phyloP scores from a whole-genome alignment of 2,797 vertebrate genomes.

The Myiothlypis coronata region DNA sequence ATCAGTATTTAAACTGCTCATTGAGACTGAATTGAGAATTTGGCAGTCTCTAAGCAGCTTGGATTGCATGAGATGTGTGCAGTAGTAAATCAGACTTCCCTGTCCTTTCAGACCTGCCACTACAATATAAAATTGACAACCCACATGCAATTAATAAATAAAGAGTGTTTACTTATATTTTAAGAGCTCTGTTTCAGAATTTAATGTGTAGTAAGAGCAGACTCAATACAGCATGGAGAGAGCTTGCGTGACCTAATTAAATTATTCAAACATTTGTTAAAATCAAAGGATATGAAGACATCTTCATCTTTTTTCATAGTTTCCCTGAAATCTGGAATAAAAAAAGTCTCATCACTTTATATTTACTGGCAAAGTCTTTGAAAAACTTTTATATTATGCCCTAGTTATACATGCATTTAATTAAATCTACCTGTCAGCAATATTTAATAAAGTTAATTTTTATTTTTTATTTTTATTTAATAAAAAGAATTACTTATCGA shows the following conservation, averaged over 20 bases:
- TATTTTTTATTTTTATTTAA: no score
- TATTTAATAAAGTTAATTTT: neutral
- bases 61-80: accelerated
- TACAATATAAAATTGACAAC: neutral
- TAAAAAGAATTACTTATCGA: conserved; percentile 6
- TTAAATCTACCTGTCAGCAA: conserved; percentile 42
- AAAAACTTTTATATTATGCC: conserved; percentile 27
- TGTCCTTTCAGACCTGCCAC: neutral
- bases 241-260: conserved; percentile 32
- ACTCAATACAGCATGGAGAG: neutral
- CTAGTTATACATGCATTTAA: conserved; percentile 43
- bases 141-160: neutral
- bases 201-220: neutral
- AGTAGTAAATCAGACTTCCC: neutral
- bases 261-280: conserved; percentile 21
- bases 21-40: neutral
- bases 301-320: neutral
- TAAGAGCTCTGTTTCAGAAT: neutral
- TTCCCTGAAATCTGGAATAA: conserved; percentile 12
- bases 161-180: neutral
- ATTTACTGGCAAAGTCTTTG: conserved; percentile 25
- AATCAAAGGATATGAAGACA: conserved; percentile 20
- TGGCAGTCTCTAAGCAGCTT: neutral
- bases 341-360: neutral
- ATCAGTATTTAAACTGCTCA: neutral